Conservation (phyloP, 1,140 invertebrate genomes). For the Penaeus indicus region DNA sequence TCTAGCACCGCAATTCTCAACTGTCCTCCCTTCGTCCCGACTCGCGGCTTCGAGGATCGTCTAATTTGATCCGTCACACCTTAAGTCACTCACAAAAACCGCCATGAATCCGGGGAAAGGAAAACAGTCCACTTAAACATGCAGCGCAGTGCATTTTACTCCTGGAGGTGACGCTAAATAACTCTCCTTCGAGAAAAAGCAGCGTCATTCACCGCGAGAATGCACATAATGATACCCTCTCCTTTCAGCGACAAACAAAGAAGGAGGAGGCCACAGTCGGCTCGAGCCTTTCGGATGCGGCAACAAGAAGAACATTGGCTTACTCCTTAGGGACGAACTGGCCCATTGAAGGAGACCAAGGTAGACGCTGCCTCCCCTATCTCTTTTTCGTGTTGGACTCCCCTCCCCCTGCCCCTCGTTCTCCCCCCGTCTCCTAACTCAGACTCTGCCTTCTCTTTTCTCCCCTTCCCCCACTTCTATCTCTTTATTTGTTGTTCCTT, state of each 20-base stretch:
- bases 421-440: constrained; percentile 8
- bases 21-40: constrained; percentile 16
- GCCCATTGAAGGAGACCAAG: constrained; percentile 52
- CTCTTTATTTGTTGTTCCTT: background rate
- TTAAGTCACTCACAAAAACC: too few species aligned
- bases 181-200: too few species aligned
- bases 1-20: constrained; percentile 38
- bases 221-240: background rate
- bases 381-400: background rate
- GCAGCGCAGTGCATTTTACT: too few species aligned
- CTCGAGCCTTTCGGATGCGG: background rate
- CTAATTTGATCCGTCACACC: too few species aligned
- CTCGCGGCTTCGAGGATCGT: too few species aligned
- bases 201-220: too few species aligned
- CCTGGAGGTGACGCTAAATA: too few species aligned
- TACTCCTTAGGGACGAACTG: constrained; percentile 51
- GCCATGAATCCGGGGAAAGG: too few species aligned
- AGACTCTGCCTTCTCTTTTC: constrained; percentile 14
- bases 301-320: constrained; percentile 54
- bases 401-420: constrained; percentile 12
- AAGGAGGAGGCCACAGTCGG: background rate
- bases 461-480: background rate
- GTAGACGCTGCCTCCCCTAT: constrained; percentile 17
- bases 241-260: background rate
- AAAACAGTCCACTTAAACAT: too few species aligned